Evolutionary conservation across 2,113 vertebrate genomes (phyloP), one percentile per base, ranked within the genome.

Genomic region (Oxygymnocypris stewartii): DNA sequence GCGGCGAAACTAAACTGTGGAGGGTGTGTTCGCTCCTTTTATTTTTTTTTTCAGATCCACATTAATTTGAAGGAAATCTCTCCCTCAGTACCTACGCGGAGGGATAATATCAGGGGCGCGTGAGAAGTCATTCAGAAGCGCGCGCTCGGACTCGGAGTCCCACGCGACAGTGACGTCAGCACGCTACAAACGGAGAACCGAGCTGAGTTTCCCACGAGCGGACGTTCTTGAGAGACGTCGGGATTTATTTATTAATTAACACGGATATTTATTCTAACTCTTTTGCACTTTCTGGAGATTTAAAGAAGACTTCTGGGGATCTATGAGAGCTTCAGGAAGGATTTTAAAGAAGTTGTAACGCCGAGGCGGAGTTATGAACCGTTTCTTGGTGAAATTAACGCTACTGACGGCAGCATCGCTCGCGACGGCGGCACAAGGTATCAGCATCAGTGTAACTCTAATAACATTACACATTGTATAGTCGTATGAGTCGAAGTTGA

Each of bases 301-400:
- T 84, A 13, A 65, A 67, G 74, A 79, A 77, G 35, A 74, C 20
- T 16, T 88, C 82, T 63, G 87, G 79, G 94, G 93, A 94, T 95
- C 94, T 95, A 95, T 95, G 94, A 93, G 51, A 92, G 91, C 92
- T 91, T 91, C 86, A 90, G 86, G 92, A 73, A 93, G 92, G 92
- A 93, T 86, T 95, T 90, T 87, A 90, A 84, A 89, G 71, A 89
- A 82, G 91, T 84, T 93, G 91, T 94, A 90, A 94, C 93, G 93
- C 83, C 91, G 94, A 93, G 92, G 92, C 93, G 94, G 92, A 95
- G 97, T 96, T 94, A 98, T 98, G 97, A 95, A 93, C 94, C 95
- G 93, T 94, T 94, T 96, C 90, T 95, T 94, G 92, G 92, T 93
- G 90, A 95, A 93, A 89, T 93, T 96, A 89, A 91, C 82, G 82